A percentile compares a stretch with the other conserved stretches of the same genome.
Evolutionary conservation across 23 tunicate species (phyloP).

Genomic region (Ascidia mentula): DNA sequence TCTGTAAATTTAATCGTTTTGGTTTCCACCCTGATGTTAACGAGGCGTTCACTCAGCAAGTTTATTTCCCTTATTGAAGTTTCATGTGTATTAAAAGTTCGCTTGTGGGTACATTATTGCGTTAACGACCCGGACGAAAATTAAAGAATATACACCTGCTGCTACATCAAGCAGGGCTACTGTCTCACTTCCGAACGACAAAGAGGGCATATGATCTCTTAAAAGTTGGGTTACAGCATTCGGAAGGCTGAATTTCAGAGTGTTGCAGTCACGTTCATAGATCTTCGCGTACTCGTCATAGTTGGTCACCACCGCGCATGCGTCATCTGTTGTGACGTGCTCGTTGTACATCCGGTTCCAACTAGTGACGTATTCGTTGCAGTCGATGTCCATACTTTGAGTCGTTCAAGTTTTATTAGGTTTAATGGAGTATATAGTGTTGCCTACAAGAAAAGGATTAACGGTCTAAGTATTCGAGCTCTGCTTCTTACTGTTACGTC

Average conservation of each 20-base stretch:
- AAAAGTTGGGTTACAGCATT: constrained; percentile 8
- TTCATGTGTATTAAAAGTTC: no score
- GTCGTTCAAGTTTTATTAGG: no score
- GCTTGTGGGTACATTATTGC: no score
- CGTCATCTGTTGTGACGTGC: constrained; percentile 8
- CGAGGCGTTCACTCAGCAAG: no score
- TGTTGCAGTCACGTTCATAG: constrained; percentile 11
- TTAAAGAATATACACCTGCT: constrained; percentile 16
- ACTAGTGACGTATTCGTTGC: constrained; percentile 3
- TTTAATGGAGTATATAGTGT: no score
- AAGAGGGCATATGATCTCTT: constrained; percentile 6
- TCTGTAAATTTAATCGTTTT: no score
- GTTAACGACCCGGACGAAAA: no score
- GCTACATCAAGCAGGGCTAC: constrained; percentile 13
- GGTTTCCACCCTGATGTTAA: no score
- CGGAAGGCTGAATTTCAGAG: constrained; percentile 10
- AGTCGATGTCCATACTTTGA: constrained; percentile 9
- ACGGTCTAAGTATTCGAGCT: no score
- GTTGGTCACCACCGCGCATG: constrained; percentile 6
- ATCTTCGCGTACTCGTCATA: constrained; percentile 13
- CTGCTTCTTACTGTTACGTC: no score
- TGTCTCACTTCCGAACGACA: background rate
- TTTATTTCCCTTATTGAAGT: no score
- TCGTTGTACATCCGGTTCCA: constrained; percentile 28
- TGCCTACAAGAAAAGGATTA: no score